Conservation (phyloP, 2,113 vertebrate genomes). For the Menura novaehollandiae region DNA sequence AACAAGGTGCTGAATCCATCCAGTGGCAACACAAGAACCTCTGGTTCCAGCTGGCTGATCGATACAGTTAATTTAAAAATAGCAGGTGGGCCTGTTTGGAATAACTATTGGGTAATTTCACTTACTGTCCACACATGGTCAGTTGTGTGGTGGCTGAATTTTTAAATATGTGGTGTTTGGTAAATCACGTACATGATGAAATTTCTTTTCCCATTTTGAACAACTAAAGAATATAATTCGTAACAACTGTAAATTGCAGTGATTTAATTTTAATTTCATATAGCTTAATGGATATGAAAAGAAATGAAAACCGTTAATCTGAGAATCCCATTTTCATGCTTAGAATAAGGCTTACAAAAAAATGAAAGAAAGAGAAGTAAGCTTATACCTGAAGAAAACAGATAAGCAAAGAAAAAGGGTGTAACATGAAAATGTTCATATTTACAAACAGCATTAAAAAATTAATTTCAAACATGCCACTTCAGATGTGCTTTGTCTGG, state of each 20-base stretch:
- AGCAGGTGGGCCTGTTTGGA: not conserved
- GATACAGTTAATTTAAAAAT: not conserved
- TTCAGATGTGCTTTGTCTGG: not conserved
- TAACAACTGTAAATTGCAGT: not conserved
- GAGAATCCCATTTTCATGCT: not conserved
- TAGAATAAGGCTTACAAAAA: not conserved
- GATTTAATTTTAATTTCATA: not conserved
- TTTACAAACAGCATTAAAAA: not conserved
- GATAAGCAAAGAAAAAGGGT: not conserved
- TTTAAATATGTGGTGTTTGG: not conserved
- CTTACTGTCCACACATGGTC: not conserved
- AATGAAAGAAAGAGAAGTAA: not conserved
- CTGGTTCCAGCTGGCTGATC: not conserved
- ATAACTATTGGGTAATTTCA: not conserved
- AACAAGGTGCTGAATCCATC: not conserved
- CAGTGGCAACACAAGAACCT: not conserved
- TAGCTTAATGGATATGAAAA: not conserved
- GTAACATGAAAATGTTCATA: not conserved
- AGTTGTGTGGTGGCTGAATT: not conserved
- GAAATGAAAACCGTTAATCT: not conserved
- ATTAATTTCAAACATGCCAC: not conserved
- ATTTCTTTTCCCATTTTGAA: not conserved
- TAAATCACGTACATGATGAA: not conserved
- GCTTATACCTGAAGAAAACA: not conserved
- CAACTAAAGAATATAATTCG: not conserved